Evolutionary conservation across 2,113 vertebrate species (phyloP), one percentile per base, ranked within the genome.

Genomic region (Calonectris borealis): DNA sequence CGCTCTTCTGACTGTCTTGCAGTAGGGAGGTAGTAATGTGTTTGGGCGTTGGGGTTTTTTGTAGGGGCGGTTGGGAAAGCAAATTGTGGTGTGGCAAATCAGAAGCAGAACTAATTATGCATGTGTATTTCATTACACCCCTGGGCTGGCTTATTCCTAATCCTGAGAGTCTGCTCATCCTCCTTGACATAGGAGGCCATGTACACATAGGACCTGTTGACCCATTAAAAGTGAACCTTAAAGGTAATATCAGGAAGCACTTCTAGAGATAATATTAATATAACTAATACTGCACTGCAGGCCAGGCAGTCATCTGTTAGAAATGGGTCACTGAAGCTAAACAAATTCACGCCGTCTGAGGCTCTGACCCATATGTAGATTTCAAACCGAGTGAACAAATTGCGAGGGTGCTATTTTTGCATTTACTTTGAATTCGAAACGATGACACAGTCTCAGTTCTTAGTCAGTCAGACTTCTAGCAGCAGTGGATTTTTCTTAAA

Each of bases 401-500:
- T 68, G 4, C 71, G 68, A 94, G 76, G 71, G 64, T 95, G 92
- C 87, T 96, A 83, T 96, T 96, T 96, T 94, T 95, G 70, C 40
- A 79, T 85, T 94, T 96, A 87, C 40, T 96, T 90, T 88, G 87
- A 96, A 91, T 96, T 95, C 3, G 38, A 86, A 94, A 91, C 4
- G 3, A 85, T 93, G 84, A 69, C 71, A 80, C 66, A 70, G 78
- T 83, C 77, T 89, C 78, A 14, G 66, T 91, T 96, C 78, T 96
- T 91, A 94, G 77, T 94, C 83, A 96, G 86, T 69, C 48, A 68
- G 78, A 73, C 88, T 96, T 95, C 82, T 84, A 95, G 90, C 91
- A 93, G 93, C 66, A 80, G 66, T 91, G 70, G 75, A 90, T 72
- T 96, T 97, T 94, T 94, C 95, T 96, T 87, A 66, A 83, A 93